These are phyloP conservation scores for Neofelis nebulosa DNA, from an alignment of 2,113 vertebrate species.

Conservation along the genomic window DNA sequence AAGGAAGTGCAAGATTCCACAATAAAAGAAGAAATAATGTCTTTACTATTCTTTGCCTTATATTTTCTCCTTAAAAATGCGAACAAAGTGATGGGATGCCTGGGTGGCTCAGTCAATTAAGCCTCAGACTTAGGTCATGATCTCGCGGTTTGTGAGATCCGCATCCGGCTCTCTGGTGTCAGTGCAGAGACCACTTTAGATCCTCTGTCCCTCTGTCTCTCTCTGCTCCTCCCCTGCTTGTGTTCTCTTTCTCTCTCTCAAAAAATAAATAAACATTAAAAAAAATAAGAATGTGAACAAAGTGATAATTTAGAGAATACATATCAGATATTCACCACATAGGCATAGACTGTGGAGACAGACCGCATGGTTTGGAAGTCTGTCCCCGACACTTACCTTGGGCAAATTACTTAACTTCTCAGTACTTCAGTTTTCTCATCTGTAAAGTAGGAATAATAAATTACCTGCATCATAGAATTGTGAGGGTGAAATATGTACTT, in stretches of 20 bases:
- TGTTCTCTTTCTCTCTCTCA: not conserved
- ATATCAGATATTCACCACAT: not conserved
- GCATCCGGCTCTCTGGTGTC: not conserved
- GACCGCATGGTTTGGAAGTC: not conserved
- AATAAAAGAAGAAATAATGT: not conserved
- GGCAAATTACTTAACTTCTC: not conserved
- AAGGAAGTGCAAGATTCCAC: not conserved
- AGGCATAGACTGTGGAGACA: not conserved
- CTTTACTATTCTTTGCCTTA: not conserved
- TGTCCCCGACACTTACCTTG: not conserved
- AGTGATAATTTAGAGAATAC: not conserved
- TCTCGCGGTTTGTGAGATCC: not conserved
- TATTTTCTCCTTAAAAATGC: slow-evolving; percentile 22
- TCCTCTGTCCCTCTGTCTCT: not conserved
- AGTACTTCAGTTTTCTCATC: not conserved
- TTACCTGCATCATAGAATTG: not conserved
- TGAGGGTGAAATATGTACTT: not conserved
- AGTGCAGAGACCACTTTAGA: not conserved
- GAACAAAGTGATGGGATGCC: not conserved
- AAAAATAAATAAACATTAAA: not conserved
- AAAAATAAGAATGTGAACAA: not conserved
- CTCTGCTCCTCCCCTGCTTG: not conserved
- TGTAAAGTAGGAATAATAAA: not conserved
- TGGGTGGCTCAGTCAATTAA: not conserved
- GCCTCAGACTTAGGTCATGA: not conserved